These are phyloP conservation scores for Pyrochroa serraticornis DNA, from an alignment of 2,888 invertebrate genomes.

Conservation along the genomic window DNA sequence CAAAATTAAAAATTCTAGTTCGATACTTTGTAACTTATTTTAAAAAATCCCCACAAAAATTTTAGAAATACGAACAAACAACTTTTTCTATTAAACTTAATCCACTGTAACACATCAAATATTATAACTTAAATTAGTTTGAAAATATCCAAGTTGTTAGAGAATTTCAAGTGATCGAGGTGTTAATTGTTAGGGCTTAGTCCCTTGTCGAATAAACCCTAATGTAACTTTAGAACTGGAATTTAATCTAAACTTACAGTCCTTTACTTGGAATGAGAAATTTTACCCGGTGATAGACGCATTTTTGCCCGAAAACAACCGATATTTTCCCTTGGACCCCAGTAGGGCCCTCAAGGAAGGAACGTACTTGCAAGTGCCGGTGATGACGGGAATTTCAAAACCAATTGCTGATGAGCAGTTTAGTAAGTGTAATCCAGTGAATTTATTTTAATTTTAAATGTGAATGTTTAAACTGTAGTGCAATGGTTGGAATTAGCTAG, in stretches of 20 bases:
- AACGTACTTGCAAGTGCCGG: slow-evolving; percentile 65
- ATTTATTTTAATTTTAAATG: neutral
- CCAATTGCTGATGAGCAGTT: slow-evolving; percentile 54
- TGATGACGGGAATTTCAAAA: slow-evolving; percentile 72
- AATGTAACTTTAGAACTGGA: too few relatives aligned
- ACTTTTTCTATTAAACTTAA: too few relatives aligned
- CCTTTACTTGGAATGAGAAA: slow-evolving; percentile 63
- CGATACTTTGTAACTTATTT: too few relatives aligned
- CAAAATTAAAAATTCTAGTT: neutral
- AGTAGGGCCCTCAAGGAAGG: slow-evolving; percentile 61
- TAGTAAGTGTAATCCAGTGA: slow-evolving; percentile 36
- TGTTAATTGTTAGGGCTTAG: too few relatives aligned
- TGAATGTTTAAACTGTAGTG: slow-evolving; percentile 42
- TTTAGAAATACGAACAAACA: too few relatives aligned
- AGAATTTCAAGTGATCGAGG: too few relatives aligned
- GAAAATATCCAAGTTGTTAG: too few relatives aligned
- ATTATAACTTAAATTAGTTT: too few relatives aligned
- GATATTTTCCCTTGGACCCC: slow-evolving; percentile 66
- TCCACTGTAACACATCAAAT: too few relatives aligned
- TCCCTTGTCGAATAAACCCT: too few relatives aligned
- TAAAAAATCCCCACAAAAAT: too few relatives aligned
- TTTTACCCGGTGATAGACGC: slow-evolving; percentile 70
- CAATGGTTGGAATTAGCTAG: slow-evolving; percentile 66
- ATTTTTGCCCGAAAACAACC: slow-evolving; percentile 66
- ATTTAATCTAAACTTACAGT: too few relatives aligned